These are phyloP conservation scores for Melanotaenia parkinsoni DNA, from an alignment of 2,797 vertebrate species.

Conservation along the genomic window DNA sequence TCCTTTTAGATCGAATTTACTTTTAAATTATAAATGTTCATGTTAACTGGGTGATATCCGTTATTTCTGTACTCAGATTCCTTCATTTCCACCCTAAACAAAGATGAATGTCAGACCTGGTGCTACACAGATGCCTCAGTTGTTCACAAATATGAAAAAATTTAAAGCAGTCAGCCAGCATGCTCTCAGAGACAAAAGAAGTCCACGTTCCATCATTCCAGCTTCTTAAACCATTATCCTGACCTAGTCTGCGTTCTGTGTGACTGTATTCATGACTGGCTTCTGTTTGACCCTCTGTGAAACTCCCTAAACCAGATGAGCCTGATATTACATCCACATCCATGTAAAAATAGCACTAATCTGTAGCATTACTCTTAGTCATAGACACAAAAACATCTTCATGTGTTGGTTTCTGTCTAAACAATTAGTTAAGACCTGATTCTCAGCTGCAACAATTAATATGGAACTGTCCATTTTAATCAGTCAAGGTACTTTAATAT, in stretches of 20 bases:
- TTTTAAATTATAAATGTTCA: background rate
- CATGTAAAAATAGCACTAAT: slow-evolving; percentile 17
- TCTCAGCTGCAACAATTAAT: background rate
- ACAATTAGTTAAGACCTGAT: background rate
- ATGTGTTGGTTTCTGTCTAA: background rate
- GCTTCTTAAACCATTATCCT: slow-evolving; percentile 12
- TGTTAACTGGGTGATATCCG: background rate
- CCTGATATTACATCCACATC: background rate
- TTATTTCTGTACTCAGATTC: background rate
- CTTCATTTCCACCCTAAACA: background rate
- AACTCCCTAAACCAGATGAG: slow-evolving; percentile 4
- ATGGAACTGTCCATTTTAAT: background rate
- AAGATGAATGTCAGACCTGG: background rate
- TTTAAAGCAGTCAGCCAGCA: slow-evolving; percentile 4
- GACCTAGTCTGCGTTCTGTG: slow-evolving; percentile 5
- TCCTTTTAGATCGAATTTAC: background rate
- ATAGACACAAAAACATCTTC: background rate
- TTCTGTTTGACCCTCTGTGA: slow-evolving; percentile 2
- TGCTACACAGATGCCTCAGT: background rate
- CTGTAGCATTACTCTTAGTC: background rate
- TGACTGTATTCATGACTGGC: slow-evolving; percentile 19
- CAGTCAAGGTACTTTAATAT: no score
- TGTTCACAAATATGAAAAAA: slow-evolving; percentile 36
- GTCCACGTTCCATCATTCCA: slow-evolving; percentile 18
- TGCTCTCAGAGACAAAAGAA: slow-evolving; percentile 18